A percentile compares a stretch with the other conserved stretches of the same genome.
Evolutionary conservation across 2,888 invertebrate genomes (phyloP).

Genomic region (Metopia argyrocephala): DNA sequence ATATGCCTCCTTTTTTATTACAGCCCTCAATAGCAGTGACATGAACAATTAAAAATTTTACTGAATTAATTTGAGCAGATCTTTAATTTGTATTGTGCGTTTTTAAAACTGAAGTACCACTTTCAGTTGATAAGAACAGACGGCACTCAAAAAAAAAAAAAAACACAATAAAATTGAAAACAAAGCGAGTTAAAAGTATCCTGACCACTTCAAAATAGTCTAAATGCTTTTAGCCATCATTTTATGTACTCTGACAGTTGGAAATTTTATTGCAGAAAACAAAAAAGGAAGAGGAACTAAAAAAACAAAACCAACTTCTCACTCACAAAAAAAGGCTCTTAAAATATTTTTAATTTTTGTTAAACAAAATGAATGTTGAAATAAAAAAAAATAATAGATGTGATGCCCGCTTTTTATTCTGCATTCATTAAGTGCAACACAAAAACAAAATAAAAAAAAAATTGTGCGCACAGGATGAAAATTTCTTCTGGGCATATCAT

Average conservation of each 20-base stretch:
- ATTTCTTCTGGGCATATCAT: background rate
- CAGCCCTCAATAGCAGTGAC: constrained; percentile 59
- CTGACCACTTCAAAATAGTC: constrained; percentile 11
- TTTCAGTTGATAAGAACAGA: constrained; percentile 9
- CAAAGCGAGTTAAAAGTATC: background rate
- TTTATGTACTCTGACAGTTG: constrained; percentile 28
- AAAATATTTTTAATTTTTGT: background rate
- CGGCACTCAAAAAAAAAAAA: background rate
- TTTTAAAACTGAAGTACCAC: background rate
- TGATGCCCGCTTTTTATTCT: constrained; percentile 11
- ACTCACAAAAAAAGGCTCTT: background rate
- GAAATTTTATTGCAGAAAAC: constrained; percentile 6
- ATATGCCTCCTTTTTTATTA: background rate
- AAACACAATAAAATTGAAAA: background rate
- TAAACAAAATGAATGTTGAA: background rate
- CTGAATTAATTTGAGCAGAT: constrained; percentile 67
- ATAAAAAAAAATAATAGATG: background rate
- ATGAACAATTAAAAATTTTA: constrained; percentile 62
- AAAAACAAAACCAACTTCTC: background rate
- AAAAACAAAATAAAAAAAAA: background rate
- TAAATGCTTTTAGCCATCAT: constrained; percentile 40
- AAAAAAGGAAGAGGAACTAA: background rate
- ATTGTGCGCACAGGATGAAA: background rate
- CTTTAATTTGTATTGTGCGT: background rate
- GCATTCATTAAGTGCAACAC: background rate